A percentile compares a stretch with the other conserved stretches of the same genome.
These are phyloP conservation scores for Pangasianodon hypophthalmus DNA, from an alignment of 2,113 vertebrate species.

Conservation along the genomic window DNA sequence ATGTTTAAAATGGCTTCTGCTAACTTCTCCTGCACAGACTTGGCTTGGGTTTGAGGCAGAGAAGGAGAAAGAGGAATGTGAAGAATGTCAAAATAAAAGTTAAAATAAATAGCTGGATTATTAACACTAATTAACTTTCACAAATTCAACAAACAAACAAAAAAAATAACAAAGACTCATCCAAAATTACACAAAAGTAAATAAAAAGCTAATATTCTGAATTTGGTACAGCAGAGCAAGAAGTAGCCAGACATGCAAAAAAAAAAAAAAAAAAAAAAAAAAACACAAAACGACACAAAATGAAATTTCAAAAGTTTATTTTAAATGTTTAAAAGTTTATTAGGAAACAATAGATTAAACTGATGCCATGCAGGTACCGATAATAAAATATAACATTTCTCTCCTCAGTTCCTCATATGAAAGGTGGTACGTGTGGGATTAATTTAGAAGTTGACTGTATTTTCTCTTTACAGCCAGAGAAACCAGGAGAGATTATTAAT, in stretches of 20 bases:
- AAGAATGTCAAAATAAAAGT: slow-evolving; percentile 16
- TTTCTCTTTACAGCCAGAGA: too few species aligned
- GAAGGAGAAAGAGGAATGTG: slow-evolving; percentile 53
- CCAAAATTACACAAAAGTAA: not conserved
- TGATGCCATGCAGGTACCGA: not conserved
- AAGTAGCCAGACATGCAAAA: not conserved
- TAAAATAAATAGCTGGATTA: not conserved
- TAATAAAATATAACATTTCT: not conserved
- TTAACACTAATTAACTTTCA: not conserved
- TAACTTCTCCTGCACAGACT: slow-evolving; percentile 80
- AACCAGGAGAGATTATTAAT: too few species aligned
- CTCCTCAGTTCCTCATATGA: not conserved
- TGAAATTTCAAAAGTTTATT: not conserved
- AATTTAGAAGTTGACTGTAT: not conserved
- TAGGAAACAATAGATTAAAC: not conserved
- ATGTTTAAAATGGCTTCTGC: slow-evolving; percentile 67
- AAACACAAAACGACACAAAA: not conserved
- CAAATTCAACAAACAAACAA: not conserved
- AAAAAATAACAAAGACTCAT: not conserved
- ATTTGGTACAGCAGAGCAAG: not conserved
- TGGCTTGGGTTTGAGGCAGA: slow-evolving; percentile 65
- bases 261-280: not conserved
- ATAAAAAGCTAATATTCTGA: not conserved
- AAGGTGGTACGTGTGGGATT: not conserved
- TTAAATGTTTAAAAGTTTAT: slow-evolving; percentile 1